Conservation (phyloP, 2,888 invertebrate genomes). For the Anoplius nigerrimus region DNA sequence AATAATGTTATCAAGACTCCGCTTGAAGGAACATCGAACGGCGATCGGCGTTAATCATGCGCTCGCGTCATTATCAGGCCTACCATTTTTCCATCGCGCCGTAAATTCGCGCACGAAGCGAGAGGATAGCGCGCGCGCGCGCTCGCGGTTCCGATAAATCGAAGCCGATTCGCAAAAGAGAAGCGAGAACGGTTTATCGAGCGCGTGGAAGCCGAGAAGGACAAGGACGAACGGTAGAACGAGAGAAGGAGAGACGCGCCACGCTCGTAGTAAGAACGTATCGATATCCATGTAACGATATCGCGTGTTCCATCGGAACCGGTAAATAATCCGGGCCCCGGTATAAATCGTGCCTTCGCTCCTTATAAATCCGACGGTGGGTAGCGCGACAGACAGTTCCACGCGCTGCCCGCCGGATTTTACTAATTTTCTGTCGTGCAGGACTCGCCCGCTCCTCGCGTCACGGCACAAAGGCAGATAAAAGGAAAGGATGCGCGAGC, state of each 20-base stretch:
- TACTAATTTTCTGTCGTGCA: slow-evolving; percentile 73
- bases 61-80: too few species aligned
- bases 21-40: too few species aligned
- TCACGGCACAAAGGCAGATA: slow-evolving; percentile 55
- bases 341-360: slow-evolving; percentile 72
- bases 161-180: too few species aligned
- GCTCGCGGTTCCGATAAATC: too few species aligned
- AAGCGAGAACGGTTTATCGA: not conserved
- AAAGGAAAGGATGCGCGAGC: slow-evolving; percentile 56
- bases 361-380: slow-evolving; percentile 71
- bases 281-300: slow-evolving; percentile 74
- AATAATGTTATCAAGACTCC: too few species aligned
- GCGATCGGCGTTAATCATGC: too few species aligned
- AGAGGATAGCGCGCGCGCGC: too few species aligned
- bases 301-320: slow-evolving; percentile 72
- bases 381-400: slow-evolving; percentile 67
- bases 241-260: not conserved
- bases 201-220: slow-evolving; percentile 4
- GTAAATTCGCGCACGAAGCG: too few species aligned
- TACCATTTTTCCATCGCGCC: too few species aligned
- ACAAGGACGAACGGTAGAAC: not conserved
- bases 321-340: slow-evolving; percentile 70
- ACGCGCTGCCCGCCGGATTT: slow-evolving; percentile 68
- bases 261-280: slow-evolving; percentile 57
- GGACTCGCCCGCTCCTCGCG: slow-evolving; percentile 52